Percentiles rank a stretch among this genome's conserved stretches.
Evolutionary conservation across 2,113 vertebrate species (phyloP).

Genomic region (Vulpes ferrilata): DNA sequence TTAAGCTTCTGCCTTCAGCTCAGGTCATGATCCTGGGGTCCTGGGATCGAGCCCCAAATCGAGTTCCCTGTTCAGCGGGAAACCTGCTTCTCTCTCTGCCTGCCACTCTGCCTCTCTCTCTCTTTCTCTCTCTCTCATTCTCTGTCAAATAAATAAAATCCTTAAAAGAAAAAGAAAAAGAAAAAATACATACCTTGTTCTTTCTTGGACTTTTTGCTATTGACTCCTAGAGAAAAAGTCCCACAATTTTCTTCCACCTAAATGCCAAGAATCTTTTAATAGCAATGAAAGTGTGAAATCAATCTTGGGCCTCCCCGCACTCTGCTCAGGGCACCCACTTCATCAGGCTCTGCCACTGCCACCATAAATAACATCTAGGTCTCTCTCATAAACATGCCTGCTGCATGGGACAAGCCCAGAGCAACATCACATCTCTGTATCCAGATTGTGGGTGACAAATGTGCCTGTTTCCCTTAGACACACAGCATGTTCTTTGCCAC

Average conservation of each 20-base stretch:
- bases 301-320: neutral
- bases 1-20: no score
- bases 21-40: no score
- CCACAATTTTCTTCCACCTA: neutral
- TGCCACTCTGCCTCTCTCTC: no score
- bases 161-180: neutral
- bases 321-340: neutral
- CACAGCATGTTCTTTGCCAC: neutral
- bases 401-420: neutral
- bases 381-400: neutral
- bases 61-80: no score
- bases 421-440: neutral
- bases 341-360: neutral
- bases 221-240: neutral
- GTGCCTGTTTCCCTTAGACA: neutral
- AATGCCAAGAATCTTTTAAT: conserved; percentile 40
- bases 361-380: conserved; percentile 5
- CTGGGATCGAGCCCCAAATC: no score
- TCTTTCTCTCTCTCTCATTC: no score
- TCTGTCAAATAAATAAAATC: no score
- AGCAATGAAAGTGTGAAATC: neutral
- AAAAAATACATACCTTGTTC: neutral
- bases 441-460: neutral
- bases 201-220: conserved; percentile 1
- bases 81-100: no score